phyloP scores from a whole-genome alignment of 1,140 invertebrate species.

The Drosophila punjabiensis region DNA sequence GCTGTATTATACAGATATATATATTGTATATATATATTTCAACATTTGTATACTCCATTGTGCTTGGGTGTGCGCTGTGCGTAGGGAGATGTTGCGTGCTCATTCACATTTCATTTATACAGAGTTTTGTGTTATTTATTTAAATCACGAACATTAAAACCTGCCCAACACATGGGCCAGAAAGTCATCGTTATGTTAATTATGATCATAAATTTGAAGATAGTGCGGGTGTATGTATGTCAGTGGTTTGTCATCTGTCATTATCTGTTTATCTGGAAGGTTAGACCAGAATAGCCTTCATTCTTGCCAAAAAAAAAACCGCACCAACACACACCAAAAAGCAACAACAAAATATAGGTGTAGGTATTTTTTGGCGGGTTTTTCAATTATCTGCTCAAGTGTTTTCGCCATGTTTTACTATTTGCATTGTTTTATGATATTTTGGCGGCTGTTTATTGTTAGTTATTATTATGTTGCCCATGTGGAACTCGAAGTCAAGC shows the following conservation, averaged over 20 bases:
- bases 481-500: constrained; percentile 16
- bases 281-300: constrained; percentile 45
- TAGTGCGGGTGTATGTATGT: constrained; percentile 24
- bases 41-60: constrained; percentile 16
- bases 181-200: constrained; percentile 63
- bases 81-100: constrained; percentile 38
- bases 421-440: constrained; percentile 70
- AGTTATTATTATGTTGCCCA: constrained; percentile 42
- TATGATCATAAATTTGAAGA: constrained; percentile 54
- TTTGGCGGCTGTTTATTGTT: constrained; percentile 47
- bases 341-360: constrained; percentile 9
- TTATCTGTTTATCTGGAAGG: constrained; percentile 41
- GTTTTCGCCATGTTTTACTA: constrained; percentile 58
- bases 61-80: constrained; percentile 1
- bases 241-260: constrained; percentile 34
- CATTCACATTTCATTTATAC: constrained; percentile 45
- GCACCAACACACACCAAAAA: neutral
- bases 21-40: neutral
- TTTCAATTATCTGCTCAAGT: constrained; percentile 71
- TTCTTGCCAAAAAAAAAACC: constrained; percentile 30
- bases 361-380: constrained; percentile 35
- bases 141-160: constrained; percentile 59
- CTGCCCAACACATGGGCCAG: constrained; percentile 51
- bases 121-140: constrained; percentile 52
- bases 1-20: neutral